These are phyloP conservation scores for Drosophila takahashii DNA, from an alignment of 1,140 invertebrate species.

Conservation along the genomic window DNA sequence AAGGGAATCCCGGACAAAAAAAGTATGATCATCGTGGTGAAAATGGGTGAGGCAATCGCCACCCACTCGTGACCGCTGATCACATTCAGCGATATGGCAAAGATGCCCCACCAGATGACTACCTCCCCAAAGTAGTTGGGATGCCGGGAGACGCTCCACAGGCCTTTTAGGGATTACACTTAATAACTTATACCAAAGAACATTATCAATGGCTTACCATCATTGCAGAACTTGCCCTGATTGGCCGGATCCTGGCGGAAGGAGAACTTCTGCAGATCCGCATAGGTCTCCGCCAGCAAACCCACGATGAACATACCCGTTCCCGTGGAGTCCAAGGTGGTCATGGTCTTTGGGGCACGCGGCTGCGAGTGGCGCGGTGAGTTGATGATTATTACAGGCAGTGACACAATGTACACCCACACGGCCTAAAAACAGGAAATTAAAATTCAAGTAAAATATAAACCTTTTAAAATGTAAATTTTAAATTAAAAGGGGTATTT, in stretches of 20 bases:
- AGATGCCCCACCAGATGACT: slow-evolving; percentile 96
- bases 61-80: slow-evolving; percentile 93
- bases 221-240: slow-evolving; percentile 95
- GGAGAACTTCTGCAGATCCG: slow-evolving; percentile 95
- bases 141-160: slow-evolving; percentile 96
- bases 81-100: slow-evolving; percentile 94
- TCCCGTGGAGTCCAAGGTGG: slow-evolving; percentile 92
- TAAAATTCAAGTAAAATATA: too few species aligned
- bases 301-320: slow-evolving; percentile 93
- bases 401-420: slow-evolving; percentile 96
- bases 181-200: neutral
- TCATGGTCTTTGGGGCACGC: slow-evolving; percentile 92
- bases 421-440: slow-evolving; percentile 88
- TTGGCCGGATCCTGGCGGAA: slow-evolving; percentile 95
- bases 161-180: slow-evolving; percentile 85
- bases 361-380: slow-evolving; percentile 92
- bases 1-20: slow-evolving; percentile 95
- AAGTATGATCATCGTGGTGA: slow-evolving; percentile 94
- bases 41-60: slow-evolving; percentile 94
- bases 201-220: slow-evolving; percentile 86
- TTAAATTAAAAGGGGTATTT: too few species aligned
- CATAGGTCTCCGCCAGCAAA: slow-evolving; percentile 93
- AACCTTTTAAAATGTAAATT: too few species aligned
- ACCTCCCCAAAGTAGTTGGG: slow-evolving; percentile 99
- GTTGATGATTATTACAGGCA: slow-evolving; percentile 96